Conservation (phyloP, 2,797 vertebrate species). For the Phylloscopus collybita region DNA sequence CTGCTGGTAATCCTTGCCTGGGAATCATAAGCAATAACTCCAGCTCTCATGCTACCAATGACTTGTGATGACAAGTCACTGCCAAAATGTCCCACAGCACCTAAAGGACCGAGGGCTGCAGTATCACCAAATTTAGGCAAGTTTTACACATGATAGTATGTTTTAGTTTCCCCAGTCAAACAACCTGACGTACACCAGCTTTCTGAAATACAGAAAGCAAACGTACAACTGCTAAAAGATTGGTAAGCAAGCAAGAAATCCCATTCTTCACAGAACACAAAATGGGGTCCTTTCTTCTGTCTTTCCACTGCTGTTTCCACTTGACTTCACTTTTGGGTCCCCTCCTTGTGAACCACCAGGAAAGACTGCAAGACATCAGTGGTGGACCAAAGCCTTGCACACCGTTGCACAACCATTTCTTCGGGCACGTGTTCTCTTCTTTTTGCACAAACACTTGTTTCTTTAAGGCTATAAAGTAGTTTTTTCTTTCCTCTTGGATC, state of each 20-base stretch:
- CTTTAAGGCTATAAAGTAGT: conserved; percentile 11
- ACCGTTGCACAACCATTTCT: not conserved
- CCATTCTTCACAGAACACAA: not conserved
- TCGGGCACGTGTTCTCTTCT: not conserved
- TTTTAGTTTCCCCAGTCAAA: not conserved
- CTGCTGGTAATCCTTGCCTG: not conserved
- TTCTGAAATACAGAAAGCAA: not conserved
- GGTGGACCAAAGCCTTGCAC: not conserved
- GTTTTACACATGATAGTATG: not conserved
- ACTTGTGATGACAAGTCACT: not conserved
- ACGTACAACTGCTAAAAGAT: not conserved
- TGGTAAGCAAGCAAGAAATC: not conserved
- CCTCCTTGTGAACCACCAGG: not conserved
- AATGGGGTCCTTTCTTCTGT: not conserved
- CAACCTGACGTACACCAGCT: not conserved
- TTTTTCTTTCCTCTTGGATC: not conserved
- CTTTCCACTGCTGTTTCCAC: not conserved
- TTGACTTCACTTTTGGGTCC: not conserved
- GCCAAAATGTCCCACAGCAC: not conserved
- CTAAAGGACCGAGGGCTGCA: not conserved
- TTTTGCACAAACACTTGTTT: not conserved
- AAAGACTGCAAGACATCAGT: not conserved
- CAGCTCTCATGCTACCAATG: not conserved
- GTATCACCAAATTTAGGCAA: not conserved
- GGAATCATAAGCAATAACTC: not conserved